A percentile compares a stretch with the other conserved stretches of the same genome.
These are phyloP conservation scores for Albula glossodonta DNA, from an alignment of 2,113 vertebrate species.

Conservation along the genomic window DNA sequence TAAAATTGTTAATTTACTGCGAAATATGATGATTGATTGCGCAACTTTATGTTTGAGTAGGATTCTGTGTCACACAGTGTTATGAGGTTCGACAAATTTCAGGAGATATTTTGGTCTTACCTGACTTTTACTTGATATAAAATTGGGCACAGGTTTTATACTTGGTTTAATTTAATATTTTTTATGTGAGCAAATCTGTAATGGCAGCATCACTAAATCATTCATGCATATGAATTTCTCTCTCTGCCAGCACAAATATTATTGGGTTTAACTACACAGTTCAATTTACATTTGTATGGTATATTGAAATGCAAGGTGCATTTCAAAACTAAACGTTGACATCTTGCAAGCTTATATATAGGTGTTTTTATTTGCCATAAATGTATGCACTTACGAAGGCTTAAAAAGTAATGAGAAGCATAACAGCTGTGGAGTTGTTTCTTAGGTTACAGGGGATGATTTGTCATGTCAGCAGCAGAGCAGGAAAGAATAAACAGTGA, in stretches of 20 bases:
- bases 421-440: constrained; percentile 4
- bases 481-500: not conserved
- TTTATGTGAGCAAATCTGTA: too few relatives aligned
- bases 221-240: not conserved
- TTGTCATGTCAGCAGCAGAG: not conserved
- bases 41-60: not conserved
- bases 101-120: not conserved
- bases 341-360: too few relatives aligned
- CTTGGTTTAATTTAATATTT: not conserved
- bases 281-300: too few relatives aligned
- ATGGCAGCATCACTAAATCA: not conserved
- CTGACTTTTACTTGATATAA: not conserved
- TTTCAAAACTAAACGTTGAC: too few relatives aligned
- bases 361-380: too few relatives aligned
- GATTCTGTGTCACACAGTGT: not conserved
- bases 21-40: not conserved
- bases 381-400: too few relatives aligned
- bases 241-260: too few relatives aligned
- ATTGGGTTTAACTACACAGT: too few relatives aligned
- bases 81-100: not conserved
- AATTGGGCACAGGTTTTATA: not conserved
- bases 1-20: not conserved
- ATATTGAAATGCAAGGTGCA: too few relatives aligned
- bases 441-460: not conserved
- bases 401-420: too few relatives aligned